A percentile compares a stretch with the other conserved stretches of the same genome.
These are phyloP conservation scores for Cryptosula pallasiana DNA, from an alignment of 2,888 invertebrate species.

Conservation along the genomic window DNA sequence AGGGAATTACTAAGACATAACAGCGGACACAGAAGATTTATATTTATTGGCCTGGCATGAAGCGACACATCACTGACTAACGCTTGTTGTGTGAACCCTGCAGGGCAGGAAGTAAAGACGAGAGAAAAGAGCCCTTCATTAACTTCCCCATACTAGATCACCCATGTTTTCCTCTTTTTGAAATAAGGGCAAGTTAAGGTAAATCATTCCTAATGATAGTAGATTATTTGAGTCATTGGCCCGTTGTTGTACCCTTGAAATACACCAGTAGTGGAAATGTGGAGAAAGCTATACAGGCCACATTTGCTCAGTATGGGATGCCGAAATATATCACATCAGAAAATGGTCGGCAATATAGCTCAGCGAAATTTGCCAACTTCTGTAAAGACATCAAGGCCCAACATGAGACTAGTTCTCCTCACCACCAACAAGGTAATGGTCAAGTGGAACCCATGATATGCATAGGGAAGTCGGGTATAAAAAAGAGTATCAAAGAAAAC, in stretches of 20 bases:
- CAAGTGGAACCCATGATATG: neutral
- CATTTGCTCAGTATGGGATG: neutral
- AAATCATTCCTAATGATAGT: neutral
- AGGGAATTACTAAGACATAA: neutral
- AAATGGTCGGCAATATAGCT: neutral
- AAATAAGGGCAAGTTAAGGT: neutral
- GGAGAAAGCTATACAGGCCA: neutral
- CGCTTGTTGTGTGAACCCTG: neutral
- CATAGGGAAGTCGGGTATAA: neutral
- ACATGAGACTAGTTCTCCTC: neutral
- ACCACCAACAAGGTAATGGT: neutral
- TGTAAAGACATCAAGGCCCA: neutral
- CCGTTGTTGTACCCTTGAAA: neutral
- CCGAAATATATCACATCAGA: neutral
- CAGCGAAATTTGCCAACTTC: neutral
- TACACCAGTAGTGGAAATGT: neutral
- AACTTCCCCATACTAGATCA: neutral
- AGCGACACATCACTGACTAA: neutral
- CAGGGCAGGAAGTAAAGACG: neutral
- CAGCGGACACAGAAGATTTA: neutral
- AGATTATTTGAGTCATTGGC: neutral
- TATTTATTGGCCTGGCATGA: neutral
- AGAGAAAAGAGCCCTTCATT: neutral
- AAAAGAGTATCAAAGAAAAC: neutral
- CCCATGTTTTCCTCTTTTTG: neutral